Evolutionary conservation across 2,888 invertebrate genomes (phyloP).

Genomic region (Pollenia griseotomentosa): DNA sequence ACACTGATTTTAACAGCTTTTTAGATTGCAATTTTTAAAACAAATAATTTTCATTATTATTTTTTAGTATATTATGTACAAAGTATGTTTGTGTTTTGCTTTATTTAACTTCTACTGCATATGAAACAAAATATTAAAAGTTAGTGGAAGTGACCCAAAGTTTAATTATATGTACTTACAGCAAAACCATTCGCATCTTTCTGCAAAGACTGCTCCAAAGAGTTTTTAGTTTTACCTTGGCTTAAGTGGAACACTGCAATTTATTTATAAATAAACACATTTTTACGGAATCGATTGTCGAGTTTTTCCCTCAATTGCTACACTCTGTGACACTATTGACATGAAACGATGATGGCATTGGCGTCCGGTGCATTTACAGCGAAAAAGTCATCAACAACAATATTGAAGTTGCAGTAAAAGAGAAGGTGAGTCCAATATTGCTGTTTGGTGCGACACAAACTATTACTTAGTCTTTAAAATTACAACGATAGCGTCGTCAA

Average conservation of each 20-base stretch:
- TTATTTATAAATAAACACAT: constrained; percentile 22
- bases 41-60: no score
- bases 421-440: constrained; percentile 29
- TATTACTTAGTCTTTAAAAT: constrained; percentile 53
- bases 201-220: neutral
- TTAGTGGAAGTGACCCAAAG: neutral
- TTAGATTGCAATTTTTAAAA: no score
- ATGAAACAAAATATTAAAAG: neutral
- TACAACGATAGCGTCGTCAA: constrained; percentile 37
- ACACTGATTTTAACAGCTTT: no score
- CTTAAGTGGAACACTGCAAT: constrained; percentile 16
- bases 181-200: neutral
- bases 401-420: constrained; percentile 5
- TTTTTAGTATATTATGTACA: no score
- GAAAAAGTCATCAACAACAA: constrained; percentile 12
- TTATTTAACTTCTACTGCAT: neutral
- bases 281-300: neutral
- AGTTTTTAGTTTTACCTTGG: neutral
- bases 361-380: constrained; percentile 7
- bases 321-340: constrained; percentile 40
- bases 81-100: no score
- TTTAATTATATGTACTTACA: neutral
- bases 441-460: constrained; percentile 38
- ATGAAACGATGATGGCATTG: constrained; percentile 38
- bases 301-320: neutral